Percentiles rank a stretch among this genome's conserved stretches.
phyloP scores from a whole-genome alignment of 2,797 vertebrate species.

The Syndactyla subalaris region DNA sequence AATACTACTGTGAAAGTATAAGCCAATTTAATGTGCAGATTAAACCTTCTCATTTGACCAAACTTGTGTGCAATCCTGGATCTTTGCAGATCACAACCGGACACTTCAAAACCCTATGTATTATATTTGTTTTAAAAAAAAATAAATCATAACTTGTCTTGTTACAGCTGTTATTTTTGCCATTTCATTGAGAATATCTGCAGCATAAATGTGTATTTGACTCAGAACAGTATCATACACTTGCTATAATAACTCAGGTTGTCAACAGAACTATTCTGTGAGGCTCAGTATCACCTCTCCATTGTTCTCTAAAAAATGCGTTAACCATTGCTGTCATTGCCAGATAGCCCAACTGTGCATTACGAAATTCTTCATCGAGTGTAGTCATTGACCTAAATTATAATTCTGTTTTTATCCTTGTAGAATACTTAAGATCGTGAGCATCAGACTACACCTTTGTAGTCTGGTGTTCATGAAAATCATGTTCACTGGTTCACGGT shows the following conservation, averaged over 20 bases:
- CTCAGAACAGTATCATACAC: slow-evolving; percentile 16
- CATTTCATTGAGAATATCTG: slow-evolving; percentile 50
- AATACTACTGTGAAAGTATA: slow-evolving; percentile 62
- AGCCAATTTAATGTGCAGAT: slow-evolving; percentile 30
- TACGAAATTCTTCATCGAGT: background rate
- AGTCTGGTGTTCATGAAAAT: slow-evolving; percentile 33
- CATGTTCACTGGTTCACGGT: background rate
- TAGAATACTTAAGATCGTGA: background rate
- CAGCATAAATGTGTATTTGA: slow-evolving; percentile 57
- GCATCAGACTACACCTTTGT: background rate
- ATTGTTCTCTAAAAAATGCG: background rate
- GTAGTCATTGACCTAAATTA: slow-evolving; percentile 10
- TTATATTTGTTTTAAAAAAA: slow-evolving; percentile 33
- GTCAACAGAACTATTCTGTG: slow-evolving; percentile 35
- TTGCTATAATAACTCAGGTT: slow-evolving; percentile 60
- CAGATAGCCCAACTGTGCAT: background rate
- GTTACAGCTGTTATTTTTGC: slow-evolving; percentile 67
- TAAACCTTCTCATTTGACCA: slow-evolving; percentile 61
- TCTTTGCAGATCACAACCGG: slow-evolving; percentile 61
- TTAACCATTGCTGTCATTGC: background rate
- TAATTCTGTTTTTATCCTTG: background rate
- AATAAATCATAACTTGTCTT: slow-evolving; percentile 60
- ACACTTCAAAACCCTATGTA: slow-evolving; percentile 63
- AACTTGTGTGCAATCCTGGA: slow-evolving; percentile 64
- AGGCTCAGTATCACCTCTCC: background rate